Evolutionary conservation across 53 echinoderm and acorn worm genomes (phyloP).

Genomic region (Astropecten irregularis): DNA sequence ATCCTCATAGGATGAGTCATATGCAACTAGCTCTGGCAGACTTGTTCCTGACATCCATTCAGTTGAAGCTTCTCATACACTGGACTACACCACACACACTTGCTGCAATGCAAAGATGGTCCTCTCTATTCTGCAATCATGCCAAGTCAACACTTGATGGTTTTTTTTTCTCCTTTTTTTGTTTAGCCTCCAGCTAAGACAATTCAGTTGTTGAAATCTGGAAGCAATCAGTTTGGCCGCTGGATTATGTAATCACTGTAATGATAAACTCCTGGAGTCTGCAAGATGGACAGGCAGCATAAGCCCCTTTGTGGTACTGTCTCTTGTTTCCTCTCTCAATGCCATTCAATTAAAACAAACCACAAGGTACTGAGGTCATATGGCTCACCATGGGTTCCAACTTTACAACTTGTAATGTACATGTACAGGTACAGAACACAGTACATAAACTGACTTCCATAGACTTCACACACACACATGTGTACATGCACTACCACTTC

Average conservation of each 20-base stretch:
- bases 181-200: constrained; percentile 40
- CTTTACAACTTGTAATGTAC: background rate
- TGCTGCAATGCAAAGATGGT: too few relatives aligned
- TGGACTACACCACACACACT: too few relatives aligned
- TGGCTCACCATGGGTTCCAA: too few relatives aligned
- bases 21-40: background rate
- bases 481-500: background rate
- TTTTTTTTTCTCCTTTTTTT: too few relatives aligned
- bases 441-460: too few relatives aligned
- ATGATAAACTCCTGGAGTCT: constrained; percentile 56
- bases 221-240: constrained; percentile 38
- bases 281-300: constrained; percentile 24
- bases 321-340: constrained; percentile 45
- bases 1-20: constrained; percentile 50
- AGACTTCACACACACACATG: background rate
- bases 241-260: constrained; percentile 58
- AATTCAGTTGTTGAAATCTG: constrained; percentile 33
- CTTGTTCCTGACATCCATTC: background rate
- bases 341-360: constrained; percentile 48
- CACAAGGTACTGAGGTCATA: constrained; percentile 23
- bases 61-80: background rate
- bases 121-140: background rate
- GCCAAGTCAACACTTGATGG: constrained; percentile 7
- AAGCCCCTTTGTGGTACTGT: constrained; percentile 8
- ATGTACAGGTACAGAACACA: background rate